Evolutionary conservation across 2,113 vertebrate species (phyloP), one percentile per base, ranked within the genome.

Genomic region (Calypte anna): DNA sequence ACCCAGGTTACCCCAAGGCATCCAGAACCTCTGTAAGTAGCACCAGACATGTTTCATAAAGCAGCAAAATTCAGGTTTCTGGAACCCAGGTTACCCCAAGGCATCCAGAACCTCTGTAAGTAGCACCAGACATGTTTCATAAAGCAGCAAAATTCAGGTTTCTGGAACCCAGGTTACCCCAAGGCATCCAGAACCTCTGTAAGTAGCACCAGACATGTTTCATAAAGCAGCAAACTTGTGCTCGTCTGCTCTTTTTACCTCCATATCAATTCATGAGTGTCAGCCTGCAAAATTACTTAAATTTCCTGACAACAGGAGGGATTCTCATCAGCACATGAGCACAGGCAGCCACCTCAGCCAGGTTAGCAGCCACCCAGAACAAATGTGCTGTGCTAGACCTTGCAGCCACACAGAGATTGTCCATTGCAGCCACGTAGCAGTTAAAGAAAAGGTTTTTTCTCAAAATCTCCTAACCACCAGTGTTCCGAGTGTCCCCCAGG

Each of bases 321-420:
- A 90, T 92, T 94, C 82, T 96, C 93, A 95, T 96, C 90, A 94
- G 94, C 92, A 40, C 14, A 1, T 14, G 43, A 85, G 70, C 51
- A 58, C 63, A 57, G 31, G 59, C 79, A 90, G 70, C 63, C 51
- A 57, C 64, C 0, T 75, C 50, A 93, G 76, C 46, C 58, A 44
- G 67, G 74, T 86, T 79, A 61, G 82, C 91, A 88, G 75, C 89
- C 87, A 82, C 79, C n/a, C 78, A 73, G 59, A 88, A n/a, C 63
- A 88, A 87, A 87, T 9, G 13, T 13, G 14, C 81, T 80, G 78
- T 6, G 2, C 68, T 55, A 23, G 54, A 38, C 54, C 84, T 86
- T 9, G 21, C 58, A 48, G 46, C 12, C 5, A 50, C 83, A 55
- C 43, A 90, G 82, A 76, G 88, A 46, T 31, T 85, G 43, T 25